Conservation (phyloP, 2,797 vertebrate species). For the Hippocampus kuda region DNA sequence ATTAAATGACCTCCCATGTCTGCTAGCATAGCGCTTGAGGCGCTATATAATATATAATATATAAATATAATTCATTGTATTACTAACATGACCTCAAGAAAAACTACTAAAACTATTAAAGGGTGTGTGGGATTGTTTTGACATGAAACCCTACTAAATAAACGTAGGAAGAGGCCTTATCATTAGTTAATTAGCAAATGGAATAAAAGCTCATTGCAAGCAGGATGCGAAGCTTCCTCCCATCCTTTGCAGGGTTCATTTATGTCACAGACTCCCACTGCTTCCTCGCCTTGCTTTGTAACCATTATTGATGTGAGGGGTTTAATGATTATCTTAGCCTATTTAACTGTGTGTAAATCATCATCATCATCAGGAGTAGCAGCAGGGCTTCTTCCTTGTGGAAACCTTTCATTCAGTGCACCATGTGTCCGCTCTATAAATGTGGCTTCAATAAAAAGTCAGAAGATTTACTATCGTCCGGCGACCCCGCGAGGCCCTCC, state of each 20-base stretch:
- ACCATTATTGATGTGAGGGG: slow-evolving; percentile 4
- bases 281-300: neutral
- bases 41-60: too few species aligned
- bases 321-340: slow-evolving; percentile 20
- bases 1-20: too few species aligned
- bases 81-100: too few species aligned
- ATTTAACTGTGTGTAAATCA: slow-evolving; percentile 10
- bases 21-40: too few species aligned
- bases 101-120: too few species aligned
- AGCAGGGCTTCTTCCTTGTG: slow-evolving; percentile 3
- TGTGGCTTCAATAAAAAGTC: slow-evolving; percentile 29
- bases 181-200: neutral
- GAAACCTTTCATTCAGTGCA: slow-evolving; percentile 16
- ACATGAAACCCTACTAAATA: neutral
- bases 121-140: neutral
- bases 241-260: neutral
- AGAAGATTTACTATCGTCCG: slow-evolving; percentile 36
- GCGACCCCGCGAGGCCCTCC: slow-evolving; percentile 12
- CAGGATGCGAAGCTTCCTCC: neutral
- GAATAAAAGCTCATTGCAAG: neutral
- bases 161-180: neutral
- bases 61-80: too few species aligned
- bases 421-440: slow-evolving; percentile 17
- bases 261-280: neutral
- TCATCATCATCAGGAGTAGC: neutral